A percentile compares a stretch with the other conserved stretches of the same genome.
Evolutionary conservation across 2,113 vertebrate species (phyloP).

Genomic region (Microcebus griseorufus): DNA sequence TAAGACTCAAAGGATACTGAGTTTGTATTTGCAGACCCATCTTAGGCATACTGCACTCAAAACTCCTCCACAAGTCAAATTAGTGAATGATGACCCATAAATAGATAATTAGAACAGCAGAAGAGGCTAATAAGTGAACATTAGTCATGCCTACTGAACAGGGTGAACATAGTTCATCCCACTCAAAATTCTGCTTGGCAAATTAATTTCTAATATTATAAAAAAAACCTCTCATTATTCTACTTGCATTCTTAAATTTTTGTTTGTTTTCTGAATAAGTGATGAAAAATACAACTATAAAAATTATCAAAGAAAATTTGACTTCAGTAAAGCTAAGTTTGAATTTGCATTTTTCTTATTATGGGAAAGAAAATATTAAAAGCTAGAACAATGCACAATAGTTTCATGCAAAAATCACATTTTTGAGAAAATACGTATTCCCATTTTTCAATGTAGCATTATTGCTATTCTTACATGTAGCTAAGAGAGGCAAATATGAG

Average conservation of each 20-base stretch:
- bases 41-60: background rate
- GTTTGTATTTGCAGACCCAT: background rate
- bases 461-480: background rate
- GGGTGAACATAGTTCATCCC: slow-evolving; percentile 50
- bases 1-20: background rate
- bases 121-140: slow-evolving; percentile 72
- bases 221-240: slow-evolving; percentile 21
- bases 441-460: background rate
- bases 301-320: background rate
- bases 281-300: background rate
- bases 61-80: slow-evolving; percentile 62
- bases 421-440: background rate
- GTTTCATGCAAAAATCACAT: background rate
- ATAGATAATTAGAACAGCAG: slow-evolving; percentile 70
- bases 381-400: background rate
- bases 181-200: slow-evolving; percentile 59
- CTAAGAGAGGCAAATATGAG: background rate
- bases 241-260: slow-evolving; percentile 23
- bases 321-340: background rate
- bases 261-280: slow-evolving; percentile 26
- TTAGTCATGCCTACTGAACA: slow-evolving; percentile 71
- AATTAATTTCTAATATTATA: slow-evolving; percentile 62
- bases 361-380: background rate
- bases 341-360: background rate
- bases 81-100: slow-evolving; percentile 72